Evolutionary conservation across 2,797 vertebrate species (phyloP).

Genomic region (Coluber constrictor): DNA sequence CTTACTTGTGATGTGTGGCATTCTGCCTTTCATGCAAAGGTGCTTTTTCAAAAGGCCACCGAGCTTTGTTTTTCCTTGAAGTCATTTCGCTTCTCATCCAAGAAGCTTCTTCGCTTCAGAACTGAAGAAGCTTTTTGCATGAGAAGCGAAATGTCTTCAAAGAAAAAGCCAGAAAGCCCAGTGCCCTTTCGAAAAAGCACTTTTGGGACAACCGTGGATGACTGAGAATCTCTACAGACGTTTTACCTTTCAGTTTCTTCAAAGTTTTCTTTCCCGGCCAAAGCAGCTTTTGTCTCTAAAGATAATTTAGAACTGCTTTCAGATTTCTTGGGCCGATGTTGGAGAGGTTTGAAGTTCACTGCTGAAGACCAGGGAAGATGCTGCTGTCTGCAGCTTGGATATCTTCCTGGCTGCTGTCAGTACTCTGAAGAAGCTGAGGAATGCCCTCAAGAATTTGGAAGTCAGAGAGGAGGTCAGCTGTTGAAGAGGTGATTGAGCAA

Average conservation of each 20-base stretch:
- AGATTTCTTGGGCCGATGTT: background rate
- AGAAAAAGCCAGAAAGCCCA: background rate
- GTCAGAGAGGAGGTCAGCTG: background rate
- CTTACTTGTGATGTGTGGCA: background rate
- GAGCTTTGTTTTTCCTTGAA: no score
- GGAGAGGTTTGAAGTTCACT: background rate
- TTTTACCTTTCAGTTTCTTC: background rate
- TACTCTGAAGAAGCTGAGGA: background rate
- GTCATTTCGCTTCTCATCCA: no score
- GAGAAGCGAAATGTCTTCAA: background rate
- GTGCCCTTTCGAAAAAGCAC: background rate
- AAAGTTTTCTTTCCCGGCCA: background rate
- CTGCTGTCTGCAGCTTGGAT: background rate
- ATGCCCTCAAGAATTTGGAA: background rate
- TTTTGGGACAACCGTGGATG: background rate
- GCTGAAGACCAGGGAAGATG: background rate
- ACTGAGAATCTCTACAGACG: background rate
- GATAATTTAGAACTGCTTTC: background rate
- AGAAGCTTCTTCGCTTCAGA: background rate
- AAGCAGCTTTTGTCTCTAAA: background rate
- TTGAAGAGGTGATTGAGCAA: background rate
- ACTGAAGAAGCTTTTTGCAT: background rate
- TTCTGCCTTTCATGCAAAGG: background rate
- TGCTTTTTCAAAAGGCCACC: no score
- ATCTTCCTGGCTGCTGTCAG: background rate